Base-by-base conservation (phyloP, 2,888 invertebrate genomes). In the Phasia obesa region DNA sequence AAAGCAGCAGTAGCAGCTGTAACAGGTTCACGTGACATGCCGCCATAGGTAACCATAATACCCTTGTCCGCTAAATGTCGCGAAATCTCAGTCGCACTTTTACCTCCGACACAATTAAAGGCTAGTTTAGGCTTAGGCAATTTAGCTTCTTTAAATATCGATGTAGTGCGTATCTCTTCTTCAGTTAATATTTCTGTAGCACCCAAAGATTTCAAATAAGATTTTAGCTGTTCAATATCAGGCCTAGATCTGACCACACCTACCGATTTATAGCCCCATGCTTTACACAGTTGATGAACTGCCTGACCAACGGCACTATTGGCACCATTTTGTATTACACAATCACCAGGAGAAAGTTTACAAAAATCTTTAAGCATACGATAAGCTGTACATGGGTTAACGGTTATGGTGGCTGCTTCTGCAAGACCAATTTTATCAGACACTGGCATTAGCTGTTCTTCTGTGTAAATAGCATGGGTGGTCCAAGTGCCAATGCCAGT, bases 351-450 rank as follows among this genome's bases (percentile, higher is more conserved):
- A 86, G 94, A 91, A 2, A 98, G 88, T 6, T 90, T 60, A 4
- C 93, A 94, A 91, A 97, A 99, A 92, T 99, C 99, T 87, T 94
- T 94, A 2, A 99, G 92, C 98, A 99, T 98, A 90, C 99, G 94
- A 88, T 96, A 99, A 0, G 99, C 99, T 0, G 99, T 99, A 86
- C 97, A 96, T 0, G 99, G 99, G 91, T 99, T 99, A 0, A 99
- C 98, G 31, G 95, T 95, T 0, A 98, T 91, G 25, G 98, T 98
- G 62, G 98, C 96, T 19, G 97, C 98, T 92, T 95, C 95, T 0
- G 94, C 93, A 13, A 94, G 84, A 1, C 96, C 95, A 69, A 98
- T 91, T 70, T 94, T 92, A 70, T 94, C 93, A 5, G 97, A 95
- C 62, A 97, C 94, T 88, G 95, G 94, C 87, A 94, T 92, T 0